Evolutionary conservation across 2,797 vertebrate species (phyloP).

Genomic region (Pristis pectinata): DNA sequence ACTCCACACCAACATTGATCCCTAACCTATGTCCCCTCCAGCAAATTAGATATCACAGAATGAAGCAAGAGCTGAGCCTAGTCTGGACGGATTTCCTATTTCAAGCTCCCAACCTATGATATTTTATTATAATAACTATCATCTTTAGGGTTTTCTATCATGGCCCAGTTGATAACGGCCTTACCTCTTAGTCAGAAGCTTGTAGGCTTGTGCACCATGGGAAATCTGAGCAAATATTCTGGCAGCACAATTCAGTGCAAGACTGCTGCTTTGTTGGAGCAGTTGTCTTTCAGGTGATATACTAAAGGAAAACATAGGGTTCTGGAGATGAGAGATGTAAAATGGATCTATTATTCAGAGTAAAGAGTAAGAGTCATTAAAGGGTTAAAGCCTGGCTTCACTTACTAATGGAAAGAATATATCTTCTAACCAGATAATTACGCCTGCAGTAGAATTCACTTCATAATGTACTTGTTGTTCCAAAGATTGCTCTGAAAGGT

Average conservation of each 20-base stretch:
- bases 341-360: background rate
- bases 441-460: constrained; percentile 23
- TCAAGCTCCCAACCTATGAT: background rate
- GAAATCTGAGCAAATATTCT: background rate
- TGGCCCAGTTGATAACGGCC: background rate
- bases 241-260: background rate
- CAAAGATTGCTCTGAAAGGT: constrained; percentile 31
- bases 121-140: too few relatives aligned
- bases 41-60: background rate
- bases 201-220: background rate
- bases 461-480: constrained; percentile 37
- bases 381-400: constrained; percentile 27
- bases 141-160: too few relatives aligned
- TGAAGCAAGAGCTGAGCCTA: background rate
- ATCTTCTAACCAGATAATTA: constrained; percentile 26
- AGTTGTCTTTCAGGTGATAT: too few relatives aligned
- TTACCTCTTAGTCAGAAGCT: background rate
- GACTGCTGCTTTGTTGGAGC: background rate
- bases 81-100: background rate
- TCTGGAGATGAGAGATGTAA: background rate
- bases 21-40: background rate
- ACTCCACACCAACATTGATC: too few relatives aligned
- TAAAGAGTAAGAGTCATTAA: background rate
- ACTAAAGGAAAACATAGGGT: background rate
- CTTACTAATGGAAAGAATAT: constrained; percentile 23